Base-by-base conservation (phyloP, 1,140 invertebrate species). In the Drosophila orosa region DNA sequence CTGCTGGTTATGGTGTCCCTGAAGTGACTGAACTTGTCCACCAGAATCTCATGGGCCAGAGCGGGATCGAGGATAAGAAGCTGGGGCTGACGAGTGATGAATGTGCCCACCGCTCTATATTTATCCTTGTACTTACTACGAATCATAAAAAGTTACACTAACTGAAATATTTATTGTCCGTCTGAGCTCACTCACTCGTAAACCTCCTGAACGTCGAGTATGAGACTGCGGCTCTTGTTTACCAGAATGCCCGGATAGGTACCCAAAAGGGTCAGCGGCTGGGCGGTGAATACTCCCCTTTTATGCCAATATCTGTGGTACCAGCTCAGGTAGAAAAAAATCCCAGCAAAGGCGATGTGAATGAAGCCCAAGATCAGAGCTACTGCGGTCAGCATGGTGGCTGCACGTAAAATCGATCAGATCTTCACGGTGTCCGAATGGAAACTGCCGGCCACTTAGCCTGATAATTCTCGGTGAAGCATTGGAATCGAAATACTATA, bases 11-110 rank as follows among this genome's bases (percentile, higher is more conserved):
- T 75, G 45, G 90, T 92, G 13, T 92, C 91, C 29, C 83, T 66
- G 63, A 92, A 94, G 61, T 91, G 54, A 2, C 82, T 86, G 59
- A 93, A 94, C 55, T 93, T 93, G 65, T 92, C 93, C 2, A 94
- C 90, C 2, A 94, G 58, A 29, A 95, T 86, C 33, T 92, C 79
- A 55, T 93, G 93, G 3, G 94, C 92, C 9, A 94, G 58, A 19
- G 92, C 90, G 1, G 93, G 93, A 87, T 94, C 93, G 6, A 93
- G 74, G 1, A 94, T 67, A 4, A 94, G 69, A 5, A 94, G 61
- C 13, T 89, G 80, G 0, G 94, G 94, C 17, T 83, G 55, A 15
- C 91, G 62, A 2, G 92, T 89, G 29, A 92, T 72, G 66, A 93
- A 93, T 13, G 92, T 83, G 6, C 93, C 93, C 25, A 93, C 82